Evolutionary conservation across 2,888 invertebrate genomes (phyloP).

Genomic region (Stenodera caucasica): DNA sequence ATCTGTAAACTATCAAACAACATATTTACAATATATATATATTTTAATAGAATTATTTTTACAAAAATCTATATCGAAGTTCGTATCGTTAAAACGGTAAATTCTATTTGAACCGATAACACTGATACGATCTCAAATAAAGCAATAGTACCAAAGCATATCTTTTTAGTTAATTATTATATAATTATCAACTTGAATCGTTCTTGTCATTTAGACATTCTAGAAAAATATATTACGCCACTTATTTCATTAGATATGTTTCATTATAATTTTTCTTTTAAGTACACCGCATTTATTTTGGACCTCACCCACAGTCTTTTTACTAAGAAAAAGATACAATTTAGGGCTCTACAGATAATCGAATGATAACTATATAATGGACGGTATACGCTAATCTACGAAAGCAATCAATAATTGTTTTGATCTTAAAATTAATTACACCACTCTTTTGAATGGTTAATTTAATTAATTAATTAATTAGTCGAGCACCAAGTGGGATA

Average conservation of each 20-base stretch:
- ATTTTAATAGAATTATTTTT: constrained; percentile 31
- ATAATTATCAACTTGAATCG: constrained; percentile 31
- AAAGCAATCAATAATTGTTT: constrained; percentile 26
- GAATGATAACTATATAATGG: constrained; percentile 44
- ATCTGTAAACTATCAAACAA: constrained; percentile 36
- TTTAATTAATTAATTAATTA: neutral
- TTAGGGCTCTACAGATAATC: constrained; percentile 29
- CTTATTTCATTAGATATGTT: constrained; percentile 50
- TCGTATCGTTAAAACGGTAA: no score
- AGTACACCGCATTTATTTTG: constrained; percentile 47
- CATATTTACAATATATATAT: constrained; percentile 35
- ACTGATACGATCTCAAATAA: constrained; percentile 44
- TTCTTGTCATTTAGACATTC: constrained; percentile 34
- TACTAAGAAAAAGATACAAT: constrained; percentile 36
- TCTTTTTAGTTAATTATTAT: constrained; percentile 10
- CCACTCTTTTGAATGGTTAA: neutral
- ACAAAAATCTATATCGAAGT: constrained; percentile 25
- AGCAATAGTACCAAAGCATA: constrained; percentile 56
- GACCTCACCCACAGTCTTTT: constrained; percentile 55
- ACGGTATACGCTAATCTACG: constrained; percentile 48
- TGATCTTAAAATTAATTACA: no score
- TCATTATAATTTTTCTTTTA: constrained; percentile 18
- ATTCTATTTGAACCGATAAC: constrained; percentile 13
- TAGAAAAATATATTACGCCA: constrained; percentile 54
- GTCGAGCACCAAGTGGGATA: constrained; percentile 2